A percentile compares a stretch with the other conserved stretches of the same genome.
These are phyloP conservation scores for Gallinago paraguaiae DNA, from an alignment of 2,113 vertebrate genomes.

Conservation along the genomic window DNA sequence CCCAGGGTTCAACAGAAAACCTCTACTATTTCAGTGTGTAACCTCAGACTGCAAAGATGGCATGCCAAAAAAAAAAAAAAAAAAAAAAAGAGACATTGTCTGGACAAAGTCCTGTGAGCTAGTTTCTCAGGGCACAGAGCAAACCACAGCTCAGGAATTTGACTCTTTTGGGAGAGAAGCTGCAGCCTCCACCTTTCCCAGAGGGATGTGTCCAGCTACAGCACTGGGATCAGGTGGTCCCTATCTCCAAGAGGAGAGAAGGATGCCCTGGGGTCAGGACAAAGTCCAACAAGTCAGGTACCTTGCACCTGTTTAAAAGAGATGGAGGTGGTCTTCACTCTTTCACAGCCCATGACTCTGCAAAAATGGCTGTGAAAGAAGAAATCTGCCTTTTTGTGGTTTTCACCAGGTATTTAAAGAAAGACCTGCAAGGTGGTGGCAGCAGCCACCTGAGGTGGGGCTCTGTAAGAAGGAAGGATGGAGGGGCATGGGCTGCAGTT, in stretches of 20 bases:
- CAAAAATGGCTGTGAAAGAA: not conserved
- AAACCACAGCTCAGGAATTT: not conserved
- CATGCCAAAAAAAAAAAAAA: not conserved
- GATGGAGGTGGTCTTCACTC: not conserved
- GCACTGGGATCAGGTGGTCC: rapidly evolving
- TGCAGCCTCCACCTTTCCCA: not conserved
- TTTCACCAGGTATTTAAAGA: not conserved
- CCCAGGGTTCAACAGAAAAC: not conserved
- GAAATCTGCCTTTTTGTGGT: not conserved
- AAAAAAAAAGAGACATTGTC: not conserved
- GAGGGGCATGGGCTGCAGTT: not conserved
- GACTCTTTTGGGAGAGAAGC: not conserved
- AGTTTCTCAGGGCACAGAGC: not conserved
- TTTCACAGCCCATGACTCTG: not conserved
- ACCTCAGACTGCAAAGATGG: not conserved
- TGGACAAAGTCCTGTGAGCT: not conserved
- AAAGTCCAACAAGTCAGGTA: not conserved
- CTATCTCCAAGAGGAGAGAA: not conserved
- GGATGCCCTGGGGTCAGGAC: not conserved
- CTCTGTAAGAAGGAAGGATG: not conserved
- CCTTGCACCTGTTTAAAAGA: not conserved
- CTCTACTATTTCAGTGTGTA: rapidly evolving
- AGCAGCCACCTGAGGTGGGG: not conserved
- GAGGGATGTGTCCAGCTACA: not conserved
- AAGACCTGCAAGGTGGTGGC: rapidly evolving